A percentile compares a stretch with the other conserved stretches of the same genome.
Conservation (phyloP, 92 coral and sea anemone species). For the Pocillopora meandrina region DNA sequence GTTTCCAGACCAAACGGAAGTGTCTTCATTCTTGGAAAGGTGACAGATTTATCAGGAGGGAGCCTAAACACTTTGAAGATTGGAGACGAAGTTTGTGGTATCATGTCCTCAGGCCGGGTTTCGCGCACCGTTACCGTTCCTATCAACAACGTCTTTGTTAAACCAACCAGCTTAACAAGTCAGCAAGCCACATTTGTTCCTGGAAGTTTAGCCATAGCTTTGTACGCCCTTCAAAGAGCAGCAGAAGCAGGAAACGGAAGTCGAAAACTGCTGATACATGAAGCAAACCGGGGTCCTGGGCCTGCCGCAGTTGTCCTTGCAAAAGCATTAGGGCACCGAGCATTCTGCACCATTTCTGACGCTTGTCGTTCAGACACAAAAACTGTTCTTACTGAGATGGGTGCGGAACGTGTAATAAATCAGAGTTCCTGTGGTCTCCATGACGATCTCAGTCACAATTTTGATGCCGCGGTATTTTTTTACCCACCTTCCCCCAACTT, state of each 20-base stretch:
- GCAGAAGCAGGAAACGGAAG: neutral
- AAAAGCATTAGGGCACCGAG: constrained; percentile 48
- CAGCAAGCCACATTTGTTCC: constrained; percentile 57
- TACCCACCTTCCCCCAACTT: constrained; percentile 18
- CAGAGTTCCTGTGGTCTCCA: constrained; percentile 6
- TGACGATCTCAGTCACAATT: neutral
- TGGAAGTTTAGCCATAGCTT: constrained; percentile 51
- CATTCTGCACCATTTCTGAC: constrained; percentile 45
- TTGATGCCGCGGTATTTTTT: constrained; percentile 47
- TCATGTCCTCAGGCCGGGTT: constrained; percentile 45
- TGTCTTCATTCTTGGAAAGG: constrained; percentile 33
- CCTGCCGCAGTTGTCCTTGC: constrained; percentile 59
- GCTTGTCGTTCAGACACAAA: constrained; percentile 11
- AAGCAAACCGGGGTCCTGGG: constrained; percentile 58
- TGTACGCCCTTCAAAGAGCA: constrained; percentile 41
- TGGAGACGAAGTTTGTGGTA: constrained; percentile 47
- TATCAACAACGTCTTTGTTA: constrained; percentile 14
- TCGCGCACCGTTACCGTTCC: constrained; percentile 29
- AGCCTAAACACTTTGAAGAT: neutral
- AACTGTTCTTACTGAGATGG: constrained; percentile 23
- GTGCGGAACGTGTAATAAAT: constrained; percentile 32
- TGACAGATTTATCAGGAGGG: neutral
- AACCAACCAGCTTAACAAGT: constrained; percentile 42
- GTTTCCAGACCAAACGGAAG: constrained; percentile 25
- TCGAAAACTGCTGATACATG: constrained; percentile 38